Base-by-base conservation (phyloP, 2,797 vertebrate genomes). In the Sebastolobus alascanus region DNA sequence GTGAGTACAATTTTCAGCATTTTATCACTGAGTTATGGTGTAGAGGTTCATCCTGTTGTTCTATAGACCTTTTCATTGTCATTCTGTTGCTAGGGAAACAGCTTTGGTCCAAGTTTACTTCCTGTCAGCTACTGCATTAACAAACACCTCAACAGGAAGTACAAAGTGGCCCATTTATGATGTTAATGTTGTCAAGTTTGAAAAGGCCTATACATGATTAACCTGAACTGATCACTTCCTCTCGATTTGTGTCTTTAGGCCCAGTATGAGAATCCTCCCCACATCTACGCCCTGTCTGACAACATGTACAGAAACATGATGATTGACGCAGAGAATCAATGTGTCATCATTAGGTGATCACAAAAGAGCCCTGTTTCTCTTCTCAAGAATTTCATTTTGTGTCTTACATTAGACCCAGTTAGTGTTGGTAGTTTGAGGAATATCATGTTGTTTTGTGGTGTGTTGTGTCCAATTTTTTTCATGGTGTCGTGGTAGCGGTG, bases 251-350 rank as follows among this genome's bases (percentile, higher is more conserved):
- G 40, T 20, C 59, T 74, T 6, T 43, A 99, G 98, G 98, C 98
- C 82, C 98, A 99, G 84, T 99, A 99, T 29, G 98, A 99, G 92
- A 99, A 99, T 35, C 98, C 98, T 0, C 98, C 98, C 0, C 98
- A 99, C 56, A 95, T 99, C 95, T 99, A 99, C 0, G 98, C 98
- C 35, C 91, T 99, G 93, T 96, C 97, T 0, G 98, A 99, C 89
- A 97, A 97, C 94, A 98, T 98, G 97, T 99, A 99, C 93, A 95
- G 98, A 66, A 99, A 99, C 94, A 99, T 99, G 98, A 95, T 99
- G 93, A 99, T 99, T 0, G 98, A 99, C 0, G 93, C 90, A 1
- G 98, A 99, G 92, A 99, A 99, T 89, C 98, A 99, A 82, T 99
- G 98, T 5, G 98, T 99, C 87, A 99, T 99, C 84, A 99, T 99